A percentile compares a stretch with the other conserved stretches of the same genome.
Conservation (phyloP, 2,113 vertebrate species). For the Labrus mixtus region DNA sequence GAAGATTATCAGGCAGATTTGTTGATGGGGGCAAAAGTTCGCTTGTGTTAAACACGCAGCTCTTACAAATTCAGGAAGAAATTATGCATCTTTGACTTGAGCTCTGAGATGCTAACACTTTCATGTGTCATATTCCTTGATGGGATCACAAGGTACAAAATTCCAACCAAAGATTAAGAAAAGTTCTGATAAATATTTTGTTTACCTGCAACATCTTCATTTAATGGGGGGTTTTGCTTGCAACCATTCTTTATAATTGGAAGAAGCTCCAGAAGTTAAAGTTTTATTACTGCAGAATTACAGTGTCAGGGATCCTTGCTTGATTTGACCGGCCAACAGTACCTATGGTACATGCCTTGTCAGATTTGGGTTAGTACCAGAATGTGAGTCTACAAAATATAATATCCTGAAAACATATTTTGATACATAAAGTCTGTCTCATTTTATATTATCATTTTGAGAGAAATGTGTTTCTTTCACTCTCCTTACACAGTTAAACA, state of each 20-base stretch:
- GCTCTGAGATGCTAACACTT: slow-evolving; percentile 6
- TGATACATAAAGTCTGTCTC: too few species aligned
- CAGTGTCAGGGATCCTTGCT: not conserved
- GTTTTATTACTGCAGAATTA: not conserved
- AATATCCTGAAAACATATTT: too few species aligned
- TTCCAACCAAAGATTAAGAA: not conserved
- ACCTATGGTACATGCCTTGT: not conserved
- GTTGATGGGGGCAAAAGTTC: slow-evolving; percentile 64
- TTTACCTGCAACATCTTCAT: not conserved
- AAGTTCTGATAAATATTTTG: not conserved
- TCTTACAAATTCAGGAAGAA: slow-evolving; percentile 41
- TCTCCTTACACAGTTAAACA: too few species aligned
- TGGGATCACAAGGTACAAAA: not conserved
- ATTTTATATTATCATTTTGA: too few species aligned
- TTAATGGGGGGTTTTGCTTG: not conserved
- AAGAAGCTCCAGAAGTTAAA: not conserved
- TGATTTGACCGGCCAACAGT: not conserved
- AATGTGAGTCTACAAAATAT: not conserved
- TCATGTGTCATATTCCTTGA: slow-evolving; percentile 18
- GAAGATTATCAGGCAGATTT: slow-evolving; percentile 65
- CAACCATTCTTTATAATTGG: not conserved
- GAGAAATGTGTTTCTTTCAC: too few species aligned
- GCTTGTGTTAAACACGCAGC: slow-evolving; percentile 42
- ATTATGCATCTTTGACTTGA: slow-evolving; percentile 25
- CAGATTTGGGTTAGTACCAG: not conserved